A percentile compares a stretch with the other conserved stretches of the same genome.
These are phyloP conservation scores for Andrena trimmerana DNA, from an alignment of 2,888 invertebrate species.

Conservation along the genomic window DNA sequence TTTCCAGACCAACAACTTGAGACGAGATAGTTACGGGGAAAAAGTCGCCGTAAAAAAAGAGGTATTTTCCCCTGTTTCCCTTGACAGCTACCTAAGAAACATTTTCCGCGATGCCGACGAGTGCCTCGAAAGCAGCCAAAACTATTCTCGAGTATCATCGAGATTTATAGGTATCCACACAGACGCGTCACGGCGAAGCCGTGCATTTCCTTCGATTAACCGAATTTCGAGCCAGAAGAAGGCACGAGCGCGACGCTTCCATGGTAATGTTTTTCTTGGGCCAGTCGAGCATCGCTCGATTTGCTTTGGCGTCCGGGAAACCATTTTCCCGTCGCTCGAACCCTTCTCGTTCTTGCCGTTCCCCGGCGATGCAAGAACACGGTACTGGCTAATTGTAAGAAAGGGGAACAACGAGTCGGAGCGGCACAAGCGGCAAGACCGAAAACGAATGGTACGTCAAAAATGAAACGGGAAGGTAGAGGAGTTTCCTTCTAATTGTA, in stretches of 20 bases:
- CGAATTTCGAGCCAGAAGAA: conserved; percentile 15
- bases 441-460: conserved; percentile 10
- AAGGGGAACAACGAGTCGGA: conserved; percentile 43
- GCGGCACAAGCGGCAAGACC: not conserved
- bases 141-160: not conserved
- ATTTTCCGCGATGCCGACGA: not conserved
- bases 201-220: not conserved
- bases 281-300: conserved; percentile 60
- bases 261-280: conserved; percentile 27
- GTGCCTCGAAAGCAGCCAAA: not conserved
- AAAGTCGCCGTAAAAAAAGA: conserved; percentile 28
- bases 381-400: conserved; percentile 3
- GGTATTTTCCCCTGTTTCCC: not conserved
- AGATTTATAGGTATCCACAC: no score
- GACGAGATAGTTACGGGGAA: conserved; percentile 42
- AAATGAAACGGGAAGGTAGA: not conserved
- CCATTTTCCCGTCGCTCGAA: conserved; percentile 65
- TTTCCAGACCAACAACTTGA: conserved; percentile 61
- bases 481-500: not conserved
- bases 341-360: conserved; percentile 61
- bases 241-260: conserved; percentile 30
- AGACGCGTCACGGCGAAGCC: not conserved
- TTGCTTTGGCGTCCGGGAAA: conserved; percentile 68
- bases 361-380: conserved; percentile 50
- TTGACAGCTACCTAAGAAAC: conserved; percentile 1